Percentiles rank a stretch among this genome's conserved stretches.
Evolutionary conservation across 2,797 vertebrate species (phyloP).

Genomic region (Clarias fuscus): DNA sequence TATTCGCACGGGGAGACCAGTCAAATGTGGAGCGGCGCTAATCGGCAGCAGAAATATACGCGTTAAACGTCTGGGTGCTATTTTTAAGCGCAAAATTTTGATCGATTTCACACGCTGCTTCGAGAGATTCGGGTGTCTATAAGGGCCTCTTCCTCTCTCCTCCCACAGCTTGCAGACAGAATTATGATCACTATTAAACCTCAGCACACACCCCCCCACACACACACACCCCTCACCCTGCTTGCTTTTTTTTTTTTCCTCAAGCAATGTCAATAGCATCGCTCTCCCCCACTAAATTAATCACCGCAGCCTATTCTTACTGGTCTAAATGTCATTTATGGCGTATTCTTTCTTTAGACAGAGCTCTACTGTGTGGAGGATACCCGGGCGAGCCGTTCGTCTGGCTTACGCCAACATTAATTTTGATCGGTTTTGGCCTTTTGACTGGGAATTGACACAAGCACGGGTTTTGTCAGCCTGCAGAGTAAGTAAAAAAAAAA

Average conservation of each 20-base stretch:
- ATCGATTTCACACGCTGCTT: background rate
- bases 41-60: background rate
- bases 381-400: constrained; percentile 44
- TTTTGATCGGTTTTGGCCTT: constrained; percentile 49
- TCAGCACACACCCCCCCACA: constrained; percentile 1
- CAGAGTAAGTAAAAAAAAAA: too few relatives aligned
- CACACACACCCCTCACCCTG: background rate
- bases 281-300: constrained; percentile 47
- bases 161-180: constrained; percentile 37
- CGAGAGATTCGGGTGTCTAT: constrained; percentile 27
- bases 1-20: background rate
- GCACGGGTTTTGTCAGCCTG: constrained; percentile 4
- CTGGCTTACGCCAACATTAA: constrained; percentile 53
- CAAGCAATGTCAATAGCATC: constrained; percentile 35
- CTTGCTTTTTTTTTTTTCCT: background rate
- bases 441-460: constrained; percentile 38
- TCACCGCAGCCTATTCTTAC: constrained; percentile 34
- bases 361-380: background rate
- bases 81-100: background rate
- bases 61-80: too few relatives aligned
- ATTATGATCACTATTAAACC: constrained; percentile 53
- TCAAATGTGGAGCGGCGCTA: background rate
- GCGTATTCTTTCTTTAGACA: constrained; percentile 37
- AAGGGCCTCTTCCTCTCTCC: background rate
- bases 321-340: constrained; percentile 54